A percentile compares a stretch with the other conserved stretches of the same genome.
These are phyloP conservation scores for Cybosia mesomella DNA, from an alignment of 2,888 invertebrate species.

Conservation along the genomic window DNA sequence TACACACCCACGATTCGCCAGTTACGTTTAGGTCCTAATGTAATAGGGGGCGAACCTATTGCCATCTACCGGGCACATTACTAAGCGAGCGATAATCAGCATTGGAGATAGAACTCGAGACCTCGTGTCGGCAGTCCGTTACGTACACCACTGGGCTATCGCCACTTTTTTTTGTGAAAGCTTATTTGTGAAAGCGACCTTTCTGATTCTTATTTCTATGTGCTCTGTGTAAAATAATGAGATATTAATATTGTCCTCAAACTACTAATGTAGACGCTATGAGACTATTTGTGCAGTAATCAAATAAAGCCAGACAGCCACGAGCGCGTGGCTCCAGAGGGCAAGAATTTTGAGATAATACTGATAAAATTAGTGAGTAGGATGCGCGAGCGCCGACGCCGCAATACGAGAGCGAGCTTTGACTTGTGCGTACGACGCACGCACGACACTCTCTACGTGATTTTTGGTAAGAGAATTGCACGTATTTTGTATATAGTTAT, in stretches of 20 bases:
- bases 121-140: no score
- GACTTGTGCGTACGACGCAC: conserved; percentile 32
- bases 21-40: no score
- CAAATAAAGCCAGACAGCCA: conserved; percentile 5
- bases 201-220: no score
- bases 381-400: conserved; percentile 18
- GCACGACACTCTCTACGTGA: conserved; percentile 4
- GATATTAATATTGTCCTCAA: not conserved
- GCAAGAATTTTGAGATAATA: conserved; percentile 20
- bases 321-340: conserved; percentile 10
- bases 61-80: no score
- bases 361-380: conserved; percentile 15
- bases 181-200: no score
- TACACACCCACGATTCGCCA: no score
- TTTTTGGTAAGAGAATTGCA: conserved; percentile 30
- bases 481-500: not conserved
- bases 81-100: no score
- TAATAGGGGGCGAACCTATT: no score
- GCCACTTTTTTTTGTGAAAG: no score
- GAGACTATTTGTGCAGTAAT: conserved; percentile 3
- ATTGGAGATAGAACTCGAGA: no score
- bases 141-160: no score
- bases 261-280: not conserved
- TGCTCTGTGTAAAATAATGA: no score
- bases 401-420: conserved; percentile 30